Percentiles rank a stretch among this genome's conserved stretches.
These are phyloP conservation scores for Pelobates fuscus DNA, from an alignment of 2,113 vertebrate species.

Conservation along the genomic window DNA sequence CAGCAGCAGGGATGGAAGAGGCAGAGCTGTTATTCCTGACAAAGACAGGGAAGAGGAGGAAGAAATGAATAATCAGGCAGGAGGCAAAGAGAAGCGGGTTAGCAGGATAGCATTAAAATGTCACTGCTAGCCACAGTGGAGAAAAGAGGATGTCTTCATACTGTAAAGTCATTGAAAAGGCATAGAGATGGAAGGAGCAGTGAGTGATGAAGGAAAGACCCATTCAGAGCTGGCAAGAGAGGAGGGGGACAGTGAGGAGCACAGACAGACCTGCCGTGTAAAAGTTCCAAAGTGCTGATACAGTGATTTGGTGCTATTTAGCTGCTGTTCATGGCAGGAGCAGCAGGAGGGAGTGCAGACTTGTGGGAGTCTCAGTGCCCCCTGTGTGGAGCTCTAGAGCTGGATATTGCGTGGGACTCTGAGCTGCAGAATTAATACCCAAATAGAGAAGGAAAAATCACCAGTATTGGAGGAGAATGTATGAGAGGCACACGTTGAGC, in stretches of 20 bases:
- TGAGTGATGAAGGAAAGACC: not conserved
- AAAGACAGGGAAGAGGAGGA: not conserved
- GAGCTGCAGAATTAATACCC: slow-evolving; percentile 12
- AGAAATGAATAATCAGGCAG: not conserved
- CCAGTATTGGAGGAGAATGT: not conserved
- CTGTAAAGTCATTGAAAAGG: not conserved
- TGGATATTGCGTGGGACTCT: slow-evolving; percentile 16
- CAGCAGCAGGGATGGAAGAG: not conserved
- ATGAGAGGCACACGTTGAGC: not conserved
- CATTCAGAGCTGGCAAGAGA: not conserved
- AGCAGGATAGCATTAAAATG: slow-evolving; percentile 7
- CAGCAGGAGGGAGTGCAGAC: slow-evolving; percentile 68
- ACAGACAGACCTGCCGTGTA: not conserved
- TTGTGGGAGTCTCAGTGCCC: slow-evolving; percentile 60
- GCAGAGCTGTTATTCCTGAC: not conserved
- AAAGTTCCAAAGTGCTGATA: slow-evolving; percentile 60
- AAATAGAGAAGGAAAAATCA: not conserved
- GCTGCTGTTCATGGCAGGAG: slow-evolving; percentile 65
- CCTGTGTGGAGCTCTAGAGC: slow-evolving; percentile 56
- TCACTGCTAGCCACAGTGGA: not conserved
- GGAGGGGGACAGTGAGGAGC: not conserved
- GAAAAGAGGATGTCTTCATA: not conserved
- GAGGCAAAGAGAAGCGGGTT: not conserved
- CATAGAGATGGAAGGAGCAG: not conserved
- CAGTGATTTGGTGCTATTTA: slow-evolving; percentile 59